Conservation (phyloP, 53 echinoderm and acorn worm genomes). For the Patiria pectinifera region DNA sequence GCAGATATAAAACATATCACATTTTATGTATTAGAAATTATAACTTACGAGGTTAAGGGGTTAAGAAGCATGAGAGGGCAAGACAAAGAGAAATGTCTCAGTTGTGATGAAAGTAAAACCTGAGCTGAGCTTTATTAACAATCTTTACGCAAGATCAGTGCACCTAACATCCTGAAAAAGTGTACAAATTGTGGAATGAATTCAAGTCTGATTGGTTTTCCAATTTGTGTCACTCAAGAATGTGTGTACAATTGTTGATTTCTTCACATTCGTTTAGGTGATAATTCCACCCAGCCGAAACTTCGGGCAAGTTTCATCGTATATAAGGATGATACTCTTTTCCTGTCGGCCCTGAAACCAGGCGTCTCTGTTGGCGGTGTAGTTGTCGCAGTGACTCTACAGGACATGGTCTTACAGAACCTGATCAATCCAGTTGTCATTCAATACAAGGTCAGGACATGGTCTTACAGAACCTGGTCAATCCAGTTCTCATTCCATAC, state of each 20-base stretch:
- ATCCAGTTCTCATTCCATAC: constrained; percentile 63
- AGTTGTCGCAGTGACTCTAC: constrained; percentile 51
- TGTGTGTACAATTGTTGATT: background rate
- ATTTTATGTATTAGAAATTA: too few species aligned
- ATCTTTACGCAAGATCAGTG: too few species aligned
- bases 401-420: constrained; percentile 30
- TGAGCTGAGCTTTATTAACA: too few species aligned
- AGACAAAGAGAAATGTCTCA: too few species aligned
- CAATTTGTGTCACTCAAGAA: background rate
- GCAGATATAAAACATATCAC: too few species aligned
- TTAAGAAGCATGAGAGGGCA: too few species aligned
- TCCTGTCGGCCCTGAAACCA: background rate
- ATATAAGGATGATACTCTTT: background rate
- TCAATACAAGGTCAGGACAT: constrained; percentile 36
- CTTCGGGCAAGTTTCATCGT: background rate
- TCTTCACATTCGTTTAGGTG: background rate
- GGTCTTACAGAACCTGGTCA: constrained; percentile 29
- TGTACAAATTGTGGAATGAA: too few species aligned
- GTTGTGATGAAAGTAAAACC: too few species aligned
- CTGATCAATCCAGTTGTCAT: constrained; percentile 61
- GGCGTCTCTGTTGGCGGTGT: constrained; percentile 28
- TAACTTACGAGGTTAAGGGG: too few species aligned
- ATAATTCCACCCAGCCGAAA: background rate
- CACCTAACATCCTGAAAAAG: too few species aligned
- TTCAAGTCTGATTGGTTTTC: too few species aligned